phyloP scores from a whole-genome alignment of 2,888 invertebrate genomes.

The Metallyticus violacea region DNA sequence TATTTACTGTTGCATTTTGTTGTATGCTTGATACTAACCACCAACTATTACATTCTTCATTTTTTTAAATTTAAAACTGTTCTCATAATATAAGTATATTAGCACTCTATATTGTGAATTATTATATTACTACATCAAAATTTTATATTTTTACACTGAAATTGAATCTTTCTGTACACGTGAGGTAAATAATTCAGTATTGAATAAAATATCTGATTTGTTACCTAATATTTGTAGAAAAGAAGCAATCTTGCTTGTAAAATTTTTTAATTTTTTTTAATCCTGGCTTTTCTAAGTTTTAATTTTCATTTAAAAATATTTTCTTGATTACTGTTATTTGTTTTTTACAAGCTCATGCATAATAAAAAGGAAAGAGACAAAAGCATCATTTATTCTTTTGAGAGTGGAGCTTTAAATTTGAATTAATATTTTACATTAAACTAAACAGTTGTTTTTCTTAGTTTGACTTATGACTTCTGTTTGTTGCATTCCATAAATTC shows the following conservation, averaged over 20 bases:
- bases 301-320: background rate
- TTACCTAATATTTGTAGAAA: background rate
- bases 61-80: background rate
- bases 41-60: background rate
- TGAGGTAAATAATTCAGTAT: background rate
- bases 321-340: background rate
- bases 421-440: background rate
- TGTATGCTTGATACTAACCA: background rate
- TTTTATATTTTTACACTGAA: background rate
- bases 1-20: conserved; percentile 39
- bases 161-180: background rate
- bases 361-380: background rate
- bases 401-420: background rate
- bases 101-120: background rate
- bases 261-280: background rate
- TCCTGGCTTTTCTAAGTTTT: background rate
- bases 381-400: background rate
- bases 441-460: background rate
- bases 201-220: background rate
- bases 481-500: too few species aligned
- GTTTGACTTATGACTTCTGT: background rate
- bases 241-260: background rate
- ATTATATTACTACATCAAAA: background rate
- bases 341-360: too few species aligned
- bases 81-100: background rate